phyloP scores from a whole-genome alignment of 2,888 invertebrate genomes.

The Linnaemya tessellans region DNA sequence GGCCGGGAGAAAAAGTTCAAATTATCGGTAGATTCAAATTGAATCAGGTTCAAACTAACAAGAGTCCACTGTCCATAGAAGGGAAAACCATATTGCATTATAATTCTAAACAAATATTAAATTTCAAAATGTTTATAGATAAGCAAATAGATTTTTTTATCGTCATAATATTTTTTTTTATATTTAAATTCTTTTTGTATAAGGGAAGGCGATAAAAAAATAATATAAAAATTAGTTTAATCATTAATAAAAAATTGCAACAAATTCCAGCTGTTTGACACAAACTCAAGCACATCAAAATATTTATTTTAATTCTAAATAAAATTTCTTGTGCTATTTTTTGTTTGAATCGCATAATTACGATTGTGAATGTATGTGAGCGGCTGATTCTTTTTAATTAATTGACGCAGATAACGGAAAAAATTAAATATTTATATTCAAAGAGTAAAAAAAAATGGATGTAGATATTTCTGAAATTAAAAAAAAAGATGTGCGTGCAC shows the following conservation, averaged over 20 bases:
- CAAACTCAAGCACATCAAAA: neutral
- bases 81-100: neutral
- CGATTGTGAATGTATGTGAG: no score
- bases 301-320: neutral
- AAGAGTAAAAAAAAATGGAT: no score
- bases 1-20: no score
- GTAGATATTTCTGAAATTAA: no score
- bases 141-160: conserved; percentile 2
- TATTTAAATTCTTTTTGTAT: neutral
- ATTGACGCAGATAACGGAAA: no score
- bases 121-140: conserved; percentile 2
- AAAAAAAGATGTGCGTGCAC: no score
- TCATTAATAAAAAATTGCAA: conserved; percentile 6
- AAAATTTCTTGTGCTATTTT: neutral
- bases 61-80: no score
- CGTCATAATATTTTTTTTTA: neutral
- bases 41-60: no score
- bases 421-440: no score
- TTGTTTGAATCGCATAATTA: neutral
- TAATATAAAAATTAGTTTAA: neutral
- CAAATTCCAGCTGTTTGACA: neutral
- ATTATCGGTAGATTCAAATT: no score
- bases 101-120: conserved; percentile 8
- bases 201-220: no score
- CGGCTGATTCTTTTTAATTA: no score